phyloP scores from a whole-genome alignment of 2,888 invertebrate genomes.

The Alviniconcha strummeri region DNA sequence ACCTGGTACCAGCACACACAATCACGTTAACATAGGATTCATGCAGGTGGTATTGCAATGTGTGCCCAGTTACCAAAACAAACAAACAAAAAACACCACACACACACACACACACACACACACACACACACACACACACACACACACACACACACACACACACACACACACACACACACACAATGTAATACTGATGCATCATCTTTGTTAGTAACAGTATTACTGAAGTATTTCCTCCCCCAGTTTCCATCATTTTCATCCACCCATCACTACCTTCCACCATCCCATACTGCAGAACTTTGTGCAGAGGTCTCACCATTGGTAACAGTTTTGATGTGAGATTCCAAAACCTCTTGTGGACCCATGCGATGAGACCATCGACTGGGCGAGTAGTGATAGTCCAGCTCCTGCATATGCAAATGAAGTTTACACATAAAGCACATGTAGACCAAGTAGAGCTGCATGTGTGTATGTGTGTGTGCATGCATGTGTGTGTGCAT shows the following conservation, averaged over 20 bases:
- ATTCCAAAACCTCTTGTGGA: constrained; percentile 52
- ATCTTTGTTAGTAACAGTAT: too few relatives aligned
- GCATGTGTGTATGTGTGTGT: not conserved
- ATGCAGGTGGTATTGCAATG: too few relatives aligned
- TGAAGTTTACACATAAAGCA: too few relatives aligned
- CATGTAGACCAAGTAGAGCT: not conserved
- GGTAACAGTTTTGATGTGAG: constrained; percentile 46
- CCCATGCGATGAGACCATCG: constrained; percentile 60
- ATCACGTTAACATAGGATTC: too few relatives aligned
- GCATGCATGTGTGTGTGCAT: not conserved
- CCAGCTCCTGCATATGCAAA: constrained; percentile 50
- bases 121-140: not conserved
- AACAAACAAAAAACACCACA: too few relatives aligned
- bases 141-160: not conserved
- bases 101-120: not conserved
- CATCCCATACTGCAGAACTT: too few relatives aligned
- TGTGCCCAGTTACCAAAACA: too few relatives aligned
- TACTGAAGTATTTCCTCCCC: too few relatives aligned
- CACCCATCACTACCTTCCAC: too few relatives aligned
- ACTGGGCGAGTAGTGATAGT: constrained; percentile 59
- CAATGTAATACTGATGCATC: not conserved
- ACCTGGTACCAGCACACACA: too few relatives aligned
- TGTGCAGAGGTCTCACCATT: constrained; percentile 41
- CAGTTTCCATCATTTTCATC: too few relatives aligned
- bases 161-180: not conserved